These are phyloP conservation scores for Lasioglossum pauxillum DNA, from an alignment of 2,888 invertebrate genomes.

Conservation along the genomic window DNA sequence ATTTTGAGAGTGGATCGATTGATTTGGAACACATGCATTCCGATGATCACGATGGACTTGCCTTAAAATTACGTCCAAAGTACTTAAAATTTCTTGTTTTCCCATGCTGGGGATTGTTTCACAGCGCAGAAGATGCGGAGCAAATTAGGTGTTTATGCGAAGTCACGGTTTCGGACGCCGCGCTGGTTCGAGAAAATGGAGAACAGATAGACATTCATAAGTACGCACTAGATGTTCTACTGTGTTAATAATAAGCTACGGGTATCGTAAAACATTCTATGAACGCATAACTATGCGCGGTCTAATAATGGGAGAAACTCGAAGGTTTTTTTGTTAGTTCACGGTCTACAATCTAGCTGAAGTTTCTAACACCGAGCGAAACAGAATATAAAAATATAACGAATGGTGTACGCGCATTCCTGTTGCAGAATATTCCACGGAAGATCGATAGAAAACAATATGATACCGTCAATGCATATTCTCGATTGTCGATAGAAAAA, in stretches of 20 bases:
- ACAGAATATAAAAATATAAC: background rate
- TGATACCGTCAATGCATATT: background rate
- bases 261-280: background rate
- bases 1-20: background rate
- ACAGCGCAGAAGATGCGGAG: background rate
- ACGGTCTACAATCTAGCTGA: background rate
- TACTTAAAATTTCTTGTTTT: background rate
- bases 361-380: background rate
- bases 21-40: background rate
- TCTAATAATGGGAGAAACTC: conserved; percentile 11
- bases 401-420: background rate
- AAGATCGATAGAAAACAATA: background rate
- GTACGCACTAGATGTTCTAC: background rate
- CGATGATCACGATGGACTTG: background rate
- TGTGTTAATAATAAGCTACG: background rate
- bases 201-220: background rate
- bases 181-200: background rate
- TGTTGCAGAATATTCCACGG: background rate
- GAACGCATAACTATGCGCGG: background rate
- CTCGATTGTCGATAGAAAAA: background rate
- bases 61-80: background rate
- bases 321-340: background rate
- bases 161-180: background rate
- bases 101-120: background rate
- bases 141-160: background rate